Evolutionary conservation across 2,797 vertebrate genomes (phyloP).

Genomic region (Distichodus sexfasciatus): DNA sequence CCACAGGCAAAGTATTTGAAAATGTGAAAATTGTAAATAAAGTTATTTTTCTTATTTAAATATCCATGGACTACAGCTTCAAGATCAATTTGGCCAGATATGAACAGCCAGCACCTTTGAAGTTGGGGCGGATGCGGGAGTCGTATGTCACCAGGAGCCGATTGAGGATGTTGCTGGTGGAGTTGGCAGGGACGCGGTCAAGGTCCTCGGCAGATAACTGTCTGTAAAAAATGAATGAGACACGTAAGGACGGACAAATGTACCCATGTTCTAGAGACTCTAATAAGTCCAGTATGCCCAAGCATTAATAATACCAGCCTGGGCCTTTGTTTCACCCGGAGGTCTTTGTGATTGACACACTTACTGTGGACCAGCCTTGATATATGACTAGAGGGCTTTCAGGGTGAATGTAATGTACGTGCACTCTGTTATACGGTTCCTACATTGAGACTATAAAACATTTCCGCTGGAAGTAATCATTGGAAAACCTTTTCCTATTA

Average conservation of each 20-base stretch:
- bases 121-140: conserved; percentile 93
- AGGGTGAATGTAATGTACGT: not conserved
- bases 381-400: not conserved
- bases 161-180: conserved; percentile 94
- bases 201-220: conserved; percentile 89
- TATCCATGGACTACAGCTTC: no score
- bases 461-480: no score
- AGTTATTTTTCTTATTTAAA: no score
- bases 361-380: not conserved
- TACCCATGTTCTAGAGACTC: not conserved
- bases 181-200: conserved; percentile 88
- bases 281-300: not conserved
- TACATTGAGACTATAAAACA: no score
- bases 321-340: not conserved
- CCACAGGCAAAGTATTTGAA: no score
- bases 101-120: conserved; percentile 81
- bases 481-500: no score
- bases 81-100: no score
- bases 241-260: no score
- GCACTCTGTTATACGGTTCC: no score
- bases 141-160: conserved; percentile 90
- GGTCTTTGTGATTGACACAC: not conserved
- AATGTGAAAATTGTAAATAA: no score
- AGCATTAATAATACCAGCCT: not conserved
- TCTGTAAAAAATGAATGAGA: conserved; percentile 59